Evolutionary conservation across 1,140 invertebrate species (phyloP), one percentile per base, ranked within the genome.

Genomic region (Drosophila kohkoa): DNA sequence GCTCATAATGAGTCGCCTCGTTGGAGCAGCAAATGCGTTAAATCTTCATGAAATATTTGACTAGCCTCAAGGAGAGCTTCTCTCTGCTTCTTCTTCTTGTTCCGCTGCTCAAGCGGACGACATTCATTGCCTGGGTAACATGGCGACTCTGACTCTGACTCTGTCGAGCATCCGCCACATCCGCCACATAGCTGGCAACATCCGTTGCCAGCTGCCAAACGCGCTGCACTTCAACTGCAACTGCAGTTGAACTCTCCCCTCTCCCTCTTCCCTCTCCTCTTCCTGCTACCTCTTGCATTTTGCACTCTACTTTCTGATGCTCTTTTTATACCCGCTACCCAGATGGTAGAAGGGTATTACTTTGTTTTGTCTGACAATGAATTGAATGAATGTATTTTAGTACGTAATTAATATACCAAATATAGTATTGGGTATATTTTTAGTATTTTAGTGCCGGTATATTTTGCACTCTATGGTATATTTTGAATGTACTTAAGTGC

Each of bases 21-120:
- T 45, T 83, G 71, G 28, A 72, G 66, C 81, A 52, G 45, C 77
- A 74, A 83, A 79, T 85, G 81, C 79, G 77, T 77, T 81, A 85
- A 85, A 75, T 85, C 77, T 74, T 81, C 79, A 67, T 79, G 75
- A 79, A 78, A 76, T 73, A 85, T 78, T 81, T 72, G 81, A 72
- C 81, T 38, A 72, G 64, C 35, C 20, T 25, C 20, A 25, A 25
- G 20, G 20, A 25, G 20, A 25, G 20, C 3, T 25, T 25, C 20
- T 25, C 20, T 25, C 20, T 25, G 20, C 20, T 20, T 20, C 20
- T 25, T 25, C 20, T 25, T 25, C 20, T 25, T 25, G 20, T 25
- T 25, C 20, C 20, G 20, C 20, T 25, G 20, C 3, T 25, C 20
- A 4, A 25, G 35, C 35, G 38, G 41, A n/a, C 35, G 15, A 41